phyloP scores from a whole-genome alignment of 2,113 vertebrate species.

The Bombycilla garrulus region DNA sequence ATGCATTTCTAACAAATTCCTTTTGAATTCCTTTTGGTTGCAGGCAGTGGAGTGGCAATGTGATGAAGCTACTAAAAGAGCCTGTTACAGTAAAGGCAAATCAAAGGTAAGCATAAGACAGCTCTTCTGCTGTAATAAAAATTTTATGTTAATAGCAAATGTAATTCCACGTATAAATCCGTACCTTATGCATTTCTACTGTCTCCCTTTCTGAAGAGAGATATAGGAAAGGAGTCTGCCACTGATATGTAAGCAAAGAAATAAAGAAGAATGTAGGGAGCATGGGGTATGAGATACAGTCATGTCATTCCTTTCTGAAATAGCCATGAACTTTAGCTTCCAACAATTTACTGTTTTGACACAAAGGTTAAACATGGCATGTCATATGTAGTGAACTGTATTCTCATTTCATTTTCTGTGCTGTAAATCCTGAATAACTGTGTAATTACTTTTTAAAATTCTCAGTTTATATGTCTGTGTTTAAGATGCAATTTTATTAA shows the following conservation, averaged over 20 bases:
- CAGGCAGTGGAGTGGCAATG: conserved; percentile 93
- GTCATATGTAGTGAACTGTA: neutral
- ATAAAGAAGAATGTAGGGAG: neutral
- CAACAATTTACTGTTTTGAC: neutral
- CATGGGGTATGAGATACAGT: neutral
- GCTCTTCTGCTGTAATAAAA: neutral
- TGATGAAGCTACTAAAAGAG: conserved; percentile 91
- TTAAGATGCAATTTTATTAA: neutral
- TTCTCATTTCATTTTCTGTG: neutral
- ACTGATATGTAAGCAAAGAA: neutral
- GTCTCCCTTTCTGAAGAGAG: neutral
- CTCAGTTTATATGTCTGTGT: neutral
- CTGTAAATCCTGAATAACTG: neutral
- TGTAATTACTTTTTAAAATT: neutral
- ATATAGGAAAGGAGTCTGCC: neutral
- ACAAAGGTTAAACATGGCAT: neutral
- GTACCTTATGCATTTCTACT: neutral
- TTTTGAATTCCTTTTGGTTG: neutral
- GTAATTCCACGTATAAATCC: neutral
- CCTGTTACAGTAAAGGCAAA: conserved; percentile 96
- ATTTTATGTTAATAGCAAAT: neutral
- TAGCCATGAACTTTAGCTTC: neutral
- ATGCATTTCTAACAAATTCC: neutral
- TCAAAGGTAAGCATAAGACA: conserved; percentile 83
- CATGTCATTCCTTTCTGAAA: neutral